Evolutionary conservation across 1,140 invertebrate genomes (phyloP).

Genomic region (Drosophila baimaii): DNA sequence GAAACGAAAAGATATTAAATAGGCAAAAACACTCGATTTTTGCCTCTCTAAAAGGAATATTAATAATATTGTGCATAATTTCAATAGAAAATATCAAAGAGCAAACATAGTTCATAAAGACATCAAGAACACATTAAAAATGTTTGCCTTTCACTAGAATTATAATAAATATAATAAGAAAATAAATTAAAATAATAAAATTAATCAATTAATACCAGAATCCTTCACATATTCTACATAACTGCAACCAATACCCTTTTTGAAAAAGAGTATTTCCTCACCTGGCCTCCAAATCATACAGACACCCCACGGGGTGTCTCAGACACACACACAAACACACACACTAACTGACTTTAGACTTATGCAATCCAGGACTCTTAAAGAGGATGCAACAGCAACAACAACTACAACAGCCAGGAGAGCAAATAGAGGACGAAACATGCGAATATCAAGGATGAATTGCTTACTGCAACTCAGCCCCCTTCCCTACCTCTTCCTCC

Average conservation of each 20-base stretch:
- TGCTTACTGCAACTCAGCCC: slow-evolving; percentile 45
- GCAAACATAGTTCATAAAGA: neutral
- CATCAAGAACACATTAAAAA: too few species aligned
- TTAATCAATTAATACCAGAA: too few species aligned
- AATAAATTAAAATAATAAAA: too few species aligned
- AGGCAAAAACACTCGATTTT: too few species aligned
- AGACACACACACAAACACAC: too few species aligned
- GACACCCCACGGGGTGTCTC: neutral
- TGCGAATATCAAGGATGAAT: slow-evolving; percentile 61
- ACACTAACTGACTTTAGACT: slow-evolving; percentile 47
- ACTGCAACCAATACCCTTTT: neutral
- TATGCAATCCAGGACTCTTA: slow-evolving; percentile 46
- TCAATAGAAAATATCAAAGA: neutral
- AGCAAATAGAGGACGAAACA: slow-evolving; percentile 47
- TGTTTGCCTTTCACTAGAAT: too few species aligned
- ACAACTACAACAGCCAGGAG: neutral
- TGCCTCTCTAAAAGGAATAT: neutral
- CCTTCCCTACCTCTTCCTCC: neutral
- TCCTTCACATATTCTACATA: neutral
- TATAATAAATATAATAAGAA: too few species aligned
- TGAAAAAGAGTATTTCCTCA: slow-evolving; percentile 1
- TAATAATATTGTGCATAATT: neutral
- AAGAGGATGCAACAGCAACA: neutral
- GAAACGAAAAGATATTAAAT: neutral
- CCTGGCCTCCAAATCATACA: neutral